Conservation (phyloP, 2,797 vertebrate genomes). For the Coendou prehensilis region DNA sequence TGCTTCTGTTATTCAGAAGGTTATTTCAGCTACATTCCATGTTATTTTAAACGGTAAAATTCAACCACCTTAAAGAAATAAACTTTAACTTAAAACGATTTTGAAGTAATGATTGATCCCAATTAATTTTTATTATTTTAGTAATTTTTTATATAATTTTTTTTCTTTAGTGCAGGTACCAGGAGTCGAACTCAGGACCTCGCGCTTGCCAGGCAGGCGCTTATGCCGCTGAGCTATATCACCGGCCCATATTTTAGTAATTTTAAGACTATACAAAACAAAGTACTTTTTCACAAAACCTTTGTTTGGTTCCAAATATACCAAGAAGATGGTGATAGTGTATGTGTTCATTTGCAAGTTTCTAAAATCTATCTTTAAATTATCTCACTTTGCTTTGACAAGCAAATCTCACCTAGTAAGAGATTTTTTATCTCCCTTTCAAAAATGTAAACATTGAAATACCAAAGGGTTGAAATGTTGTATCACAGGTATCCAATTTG, state of each 20-base stretch:
- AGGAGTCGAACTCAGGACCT: too few species aligned
- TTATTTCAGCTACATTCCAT: neutral
- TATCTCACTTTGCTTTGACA: neutral
- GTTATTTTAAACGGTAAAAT: slow-evolving; percentile 36
- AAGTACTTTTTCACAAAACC: neutral
- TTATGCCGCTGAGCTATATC: too few species aligned
- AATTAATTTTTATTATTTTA: neutral
- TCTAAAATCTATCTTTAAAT: neutral
- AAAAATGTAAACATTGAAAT: slow-evolving; percentile 20
- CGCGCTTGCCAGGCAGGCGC: too few species aligned
- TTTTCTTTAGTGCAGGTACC: too few species aligned
- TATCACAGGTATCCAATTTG: neutral
- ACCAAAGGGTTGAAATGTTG: neutral
- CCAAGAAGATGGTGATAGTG: neutral
- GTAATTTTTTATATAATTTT: neutral
- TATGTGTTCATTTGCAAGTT: slow-evolving; percentile 5
- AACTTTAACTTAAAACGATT: slow-evolving; percentile 22
- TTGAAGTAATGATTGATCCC: neutral
- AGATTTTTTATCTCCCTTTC: slow-evolving; percentile 37
- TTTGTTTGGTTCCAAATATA: neutral
- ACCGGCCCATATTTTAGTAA: neutral
- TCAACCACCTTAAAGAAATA: neutral
- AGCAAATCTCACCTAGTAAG: neutral
- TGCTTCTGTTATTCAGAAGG: neutral
- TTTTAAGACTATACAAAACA: neutral